Evolutionary conservation across 2,888 invertebrate genomes (phyloP), one percentile per base, ranked within the genome.

Genomic region (Ochropleura leucogaster): DNA sequence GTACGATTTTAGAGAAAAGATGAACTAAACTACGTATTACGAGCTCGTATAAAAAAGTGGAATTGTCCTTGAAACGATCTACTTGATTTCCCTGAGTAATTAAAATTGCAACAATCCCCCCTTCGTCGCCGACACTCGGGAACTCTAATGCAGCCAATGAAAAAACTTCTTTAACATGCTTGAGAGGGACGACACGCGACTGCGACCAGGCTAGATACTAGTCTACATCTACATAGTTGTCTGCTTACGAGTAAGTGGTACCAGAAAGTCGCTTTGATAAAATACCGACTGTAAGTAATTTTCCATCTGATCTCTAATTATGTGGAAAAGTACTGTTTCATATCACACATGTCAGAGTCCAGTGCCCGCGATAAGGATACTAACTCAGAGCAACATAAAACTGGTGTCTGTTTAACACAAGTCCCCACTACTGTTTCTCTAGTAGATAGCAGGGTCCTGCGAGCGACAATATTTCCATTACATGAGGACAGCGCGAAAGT

Each of bases 131-230:
- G 74, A 80, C 69, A 16, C 20, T 30, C 18, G 47, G 80, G 79
- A 64, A 74, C 70, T 40, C 64, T 68, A 80, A 80, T 70, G 80
- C 42, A 42, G 30, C 68, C 70, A 66, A 64, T 59, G 49, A 70
- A 80, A 79, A 80, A 74, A 67, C 63, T 51, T 68, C 72, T 80
- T 60, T 70, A 55, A 55, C 20, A 57, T 60, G 68, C 55, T 64
- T 46, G 51, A 65, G 68, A 53, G 46, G n/a, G 51, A 59, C 18
- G 62, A n/a, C n/a, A 40, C 14, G 16, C 16, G 57, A 57, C 30
- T 40, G 20, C 14, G 40, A 20, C 40, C 72, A n/a, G 16, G 30
- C n/a, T 18, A 14, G 44, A 16, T 16, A 4, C 12, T 65, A 57
- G n/a, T 74, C 49, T 64, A 18, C n/a, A 49, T 20, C 8, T n/a